Evolutionary conservation across 1,140 invertebrate genomes (phyloP).

Genomic region (Orius insidiosus): DNA sequence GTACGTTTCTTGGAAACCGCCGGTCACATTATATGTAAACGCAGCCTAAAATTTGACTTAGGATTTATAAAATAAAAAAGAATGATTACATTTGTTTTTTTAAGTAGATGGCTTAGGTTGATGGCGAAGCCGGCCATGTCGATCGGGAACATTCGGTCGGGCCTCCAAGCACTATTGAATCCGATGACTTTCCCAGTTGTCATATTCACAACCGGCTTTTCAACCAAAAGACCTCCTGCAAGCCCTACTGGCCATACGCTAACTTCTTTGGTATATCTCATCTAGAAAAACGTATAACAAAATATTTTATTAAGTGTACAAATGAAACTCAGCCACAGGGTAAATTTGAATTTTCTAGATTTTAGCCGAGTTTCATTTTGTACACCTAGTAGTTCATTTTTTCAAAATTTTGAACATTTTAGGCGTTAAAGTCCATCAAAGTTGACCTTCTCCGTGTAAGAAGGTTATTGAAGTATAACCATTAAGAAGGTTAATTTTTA

Average conservation of each 20-base stretch:
- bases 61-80: background rate
- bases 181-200: slow-evolving; percentile 54
- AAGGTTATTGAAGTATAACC: no score
- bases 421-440: no score
- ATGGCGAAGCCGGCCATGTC: slow-evolving; percentile 99
- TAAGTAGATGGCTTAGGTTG: slow-evolving; percentile 60
- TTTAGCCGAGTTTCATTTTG: no score
- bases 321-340: no score
- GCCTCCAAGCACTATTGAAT: slow-evolving; percentile 72
- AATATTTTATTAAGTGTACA: no score
- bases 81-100: slow-evolving; percentile 37
- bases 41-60: slow-evolving; percentile 29
- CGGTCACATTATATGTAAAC: slow-evolving; percentile 67
- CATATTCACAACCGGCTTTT: slow-evolving; percentile 53
- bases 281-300: slow-evolving; percentile 24
- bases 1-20: slow-evolving; percentile 84
- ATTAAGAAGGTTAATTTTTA: no score
- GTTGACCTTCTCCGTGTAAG: no score
- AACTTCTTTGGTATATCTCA: slow-evolving; percentile 55
- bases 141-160: slow-evolving; percentile 79
- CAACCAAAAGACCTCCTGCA: slow-evolving; percentile 75
- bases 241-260: slow-evolving; percentile 96
- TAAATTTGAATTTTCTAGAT: no score
- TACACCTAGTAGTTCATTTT: no score
- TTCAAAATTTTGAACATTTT: no score